Evolutionary conservation across 1,140 invertebrate genomes (phyloP).

Genomic region (Stratiolaelaps scimitus): DNA sequence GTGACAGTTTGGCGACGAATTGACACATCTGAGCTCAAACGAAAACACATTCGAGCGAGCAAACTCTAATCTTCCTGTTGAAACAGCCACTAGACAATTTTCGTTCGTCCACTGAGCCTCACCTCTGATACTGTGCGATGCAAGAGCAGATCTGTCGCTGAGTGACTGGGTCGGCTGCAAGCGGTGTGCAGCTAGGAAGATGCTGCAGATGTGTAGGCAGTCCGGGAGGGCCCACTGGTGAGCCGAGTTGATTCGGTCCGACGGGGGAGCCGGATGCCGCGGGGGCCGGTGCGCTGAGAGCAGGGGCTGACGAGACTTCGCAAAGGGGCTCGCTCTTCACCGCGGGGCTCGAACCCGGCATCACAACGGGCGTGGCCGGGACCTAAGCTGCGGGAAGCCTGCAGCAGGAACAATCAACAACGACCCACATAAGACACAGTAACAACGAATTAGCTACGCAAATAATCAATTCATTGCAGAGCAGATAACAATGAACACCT

Average conservation of each 20-base stretch:
- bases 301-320: slow-evolving; percentile 27
- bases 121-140: slow-evolving; percentile 24
- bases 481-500: too few species aligned
- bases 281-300: slow-evolving; percentile 28
- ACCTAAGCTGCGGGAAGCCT: too few species aligned
- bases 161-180: slow-evolving; percentile 20
- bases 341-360: slow-evolving; percentile 28
- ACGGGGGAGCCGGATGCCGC: neutral
- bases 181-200: slow-evolving; percentile 25
- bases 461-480: too few species aligned
- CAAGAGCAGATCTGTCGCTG: slow-evolving; percentile 26
- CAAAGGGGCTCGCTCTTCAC: slow-evolving; percentile 17
- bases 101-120: neutral
- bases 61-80: too few species aligned
- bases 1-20: too few species aligned
- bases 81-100: too few species aligned
- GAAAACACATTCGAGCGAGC: too few species aligned
- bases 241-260: too few species aligned
- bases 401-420: too few species aligned
- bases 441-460: too few species aligned
- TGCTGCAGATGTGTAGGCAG: slow-evolving; percentile 25
- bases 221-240: neutral
- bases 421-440: too few species aligned
- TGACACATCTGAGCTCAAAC: too few species aligned
- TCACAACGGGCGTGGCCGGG: slow-evolving; percentile 2